Evolutionary conservation across 2,113 vertebrate species (phyloP).

Genomic region (Macroglossus sobrinus): DNA sequence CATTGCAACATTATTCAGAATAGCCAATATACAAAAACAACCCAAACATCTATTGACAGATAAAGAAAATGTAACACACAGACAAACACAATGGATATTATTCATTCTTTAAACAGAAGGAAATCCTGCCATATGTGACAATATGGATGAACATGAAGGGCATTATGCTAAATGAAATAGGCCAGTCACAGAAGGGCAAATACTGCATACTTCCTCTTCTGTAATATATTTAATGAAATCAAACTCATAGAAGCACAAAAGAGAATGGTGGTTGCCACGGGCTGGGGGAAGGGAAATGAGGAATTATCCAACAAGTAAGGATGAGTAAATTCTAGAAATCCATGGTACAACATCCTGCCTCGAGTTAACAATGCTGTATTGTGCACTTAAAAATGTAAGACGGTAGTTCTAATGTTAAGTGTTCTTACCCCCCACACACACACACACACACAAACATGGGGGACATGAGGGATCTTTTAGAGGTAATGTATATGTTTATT

Average conservation of each 20-base stretch:
- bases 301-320: neutral
- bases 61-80: neutral
- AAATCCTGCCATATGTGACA: neutral
- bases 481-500: neutral
- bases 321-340: neutral
- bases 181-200: neutral
- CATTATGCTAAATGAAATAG: neutral
- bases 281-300: neutral
- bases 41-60: neutral
- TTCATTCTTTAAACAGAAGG: neutral
- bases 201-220: neutral
- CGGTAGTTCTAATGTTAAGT: neutral
- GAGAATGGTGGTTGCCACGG: neutral
- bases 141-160: neutral
- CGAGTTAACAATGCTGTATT: neutral
- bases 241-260: neutral
- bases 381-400: neutral
- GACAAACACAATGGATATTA: neutral
- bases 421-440: neutral
- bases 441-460: neutral
- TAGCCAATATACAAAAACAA: neutral
- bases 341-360: neutral
- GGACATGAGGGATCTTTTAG: neutral
- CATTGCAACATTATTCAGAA: neutral
- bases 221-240: neutral